Evolutionary conservation across 2,888 invertebrate genomes (phyloP).

Genomic region (Periphyllus acericola): DNA sequence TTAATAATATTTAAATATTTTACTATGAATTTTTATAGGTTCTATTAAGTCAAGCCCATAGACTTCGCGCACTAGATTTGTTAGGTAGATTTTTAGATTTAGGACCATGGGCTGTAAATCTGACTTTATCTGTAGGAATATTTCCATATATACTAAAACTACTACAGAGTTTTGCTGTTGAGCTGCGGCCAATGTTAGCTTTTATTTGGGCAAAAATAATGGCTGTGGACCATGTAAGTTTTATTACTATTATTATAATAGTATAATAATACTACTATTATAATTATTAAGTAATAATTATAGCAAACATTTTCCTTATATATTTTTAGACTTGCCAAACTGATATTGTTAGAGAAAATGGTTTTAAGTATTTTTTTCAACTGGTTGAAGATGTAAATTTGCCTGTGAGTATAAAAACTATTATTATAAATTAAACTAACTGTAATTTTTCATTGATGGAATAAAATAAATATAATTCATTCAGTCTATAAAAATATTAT

Average conservation of each 20-base stretch:
- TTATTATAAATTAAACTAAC: neutral
- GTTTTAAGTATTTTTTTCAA: constrained; percentile 93
- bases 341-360: constrained; percentile 91
- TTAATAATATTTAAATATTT: neutral
- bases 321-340: constrained; percentile 86
- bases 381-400: constrained; percentile 89
- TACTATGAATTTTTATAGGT: constrained; percentile 69
- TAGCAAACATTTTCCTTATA: constrained; percentile 52
- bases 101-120: constrained; percentile 94
- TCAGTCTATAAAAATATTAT: neutral
- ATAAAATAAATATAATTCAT: neutral
- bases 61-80: constrained; percentile 92
- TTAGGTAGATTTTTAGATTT: constrained; percentile 93
- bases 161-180: constrained; percentile 92
- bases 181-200: constrained; percentile 90
- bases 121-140: constrained; percentile 96
- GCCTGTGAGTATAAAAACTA: constrained; percentile 72
- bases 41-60: constrained; percentile 81
- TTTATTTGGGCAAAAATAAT: constrained; percentile 99
- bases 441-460: neutral
- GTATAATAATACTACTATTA: neutral
- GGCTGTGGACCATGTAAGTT: constrained; percentile 89
- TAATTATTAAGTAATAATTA: neutral
- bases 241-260: too few species aligned
- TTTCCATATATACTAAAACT: constrained; percentile 98